A percentile compares a stretch with the other conserved stretches of the same genome.
Conservation (phyloP, 2,888 invertebrate genomes). For the Cataglyphis albicans region DNA sequence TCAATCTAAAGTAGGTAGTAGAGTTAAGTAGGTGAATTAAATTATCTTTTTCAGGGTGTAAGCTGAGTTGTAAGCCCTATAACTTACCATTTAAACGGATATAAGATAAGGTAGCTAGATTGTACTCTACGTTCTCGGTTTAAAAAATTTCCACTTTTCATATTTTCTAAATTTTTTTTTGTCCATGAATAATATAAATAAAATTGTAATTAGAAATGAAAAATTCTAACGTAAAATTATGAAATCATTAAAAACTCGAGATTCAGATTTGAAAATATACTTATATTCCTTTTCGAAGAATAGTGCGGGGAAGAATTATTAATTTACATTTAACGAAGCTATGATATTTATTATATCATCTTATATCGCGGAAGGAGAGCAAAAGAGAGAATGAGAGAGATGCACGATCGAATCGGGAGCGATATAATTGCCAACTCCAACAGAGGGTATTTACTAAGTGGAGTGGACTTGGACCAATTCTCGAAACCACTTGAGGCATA, state of each 20-base stretch:
- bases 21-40: slow-evolving; percentile 43
- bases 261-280: neutral
- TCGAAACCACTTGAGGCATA: slow-evolving; percentile 69
- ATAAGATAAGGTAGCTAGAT: slow-evolving; percentile 20
- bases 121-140: neutral
- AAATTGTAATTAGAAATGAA: neutral
- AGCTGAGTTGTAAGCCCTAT: slow-evolving; percentile 35
- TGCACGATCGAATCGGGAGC: slow-evolving; percentile 35
- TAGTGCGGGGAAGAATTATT: neutral
- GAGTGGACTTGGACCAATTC: slow-evolving; percentile 71
- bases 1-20: slow-evolving; percentile 13
- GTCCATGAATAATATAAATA: slow-evolving; percentile 16
- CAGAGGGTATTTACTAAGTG: slow-evolving; percentile 53
- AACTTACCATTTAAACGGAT: slow-evolving; percentile 48
- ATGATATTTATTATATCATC: neutral
- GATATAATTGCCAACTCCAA: slow-evolving; percentile 63
- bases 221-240: neutral
- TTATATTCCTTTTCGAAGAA: slow-evolving; percentile 23
- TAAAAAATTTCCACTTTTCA: slow-evolving; percentile 34
- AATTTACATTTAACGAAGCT: slow-evolving; percentile 22
- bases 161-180: slow-evolving; percentile 12
- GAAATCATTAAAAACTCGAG: neutral
- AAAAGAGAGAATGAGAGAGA: neutral
- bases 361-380: neutral
- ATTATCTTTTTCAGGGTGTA: slow-evolving; percentile 45